Conservation (phyloP, 2,113 vertebrate species). For the Colius striatus region DNA sequence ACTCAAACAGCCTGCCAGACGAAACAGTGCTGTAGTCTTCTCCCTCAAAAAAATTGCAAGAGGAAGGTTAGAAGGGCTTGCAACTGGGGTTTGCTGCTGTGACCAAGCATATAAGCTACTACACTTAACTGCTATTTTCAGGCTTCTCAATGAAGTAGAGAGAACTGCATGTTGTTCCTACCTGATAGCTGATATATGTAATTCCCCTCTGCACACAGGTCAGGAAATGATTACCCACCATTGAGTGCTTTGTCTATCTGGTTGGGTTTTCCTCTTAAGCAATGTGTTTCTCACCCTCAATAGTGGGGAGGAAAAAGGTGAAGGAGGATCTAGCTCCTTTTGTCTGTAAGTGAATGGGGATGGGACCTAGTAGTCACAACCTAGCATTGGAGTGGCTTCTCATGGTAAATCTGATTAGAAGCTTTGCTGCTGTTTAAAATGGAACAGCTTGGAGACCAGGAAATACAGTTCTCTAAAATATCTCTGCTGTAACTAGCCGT, state of each 20-base stretch:
- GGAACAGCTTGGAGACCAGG: slow-evolving; percentile 4
- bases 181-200: neutral
- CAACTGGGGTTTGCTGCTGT: neutral
- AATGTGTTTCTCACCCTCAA: neutral
- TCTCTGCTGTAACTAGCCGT: slow-evolving; percentile 21
- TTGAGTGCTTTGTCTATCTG: neutral
- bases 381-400: neutral
- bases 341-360: neutral
- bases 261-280: neutral
- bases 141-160: neutral
- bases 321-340: neutral
- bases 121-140: neutral
- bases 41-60: neutral
- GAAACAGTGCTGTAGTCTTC: neutral
- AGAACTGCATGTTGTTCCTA: neutral
- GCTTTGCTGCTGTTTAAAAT: slow-evolving; percentile 18
- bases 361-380: neutral
- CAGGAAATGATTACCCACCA: neutral
- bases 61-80: neutral
- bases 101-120: neutral
- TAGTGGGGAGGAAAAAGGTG: neutral
- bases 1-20: neutral
- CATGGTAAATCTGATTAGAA: neutral
- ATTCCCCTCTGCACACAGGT: neutral
- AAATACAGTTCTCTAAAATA: slow-evolving; percentile 16